Evolutionary conservation across 2,797 vertebrate species (phyloP).

Genomic region (Diplodus sargus): DNA sequence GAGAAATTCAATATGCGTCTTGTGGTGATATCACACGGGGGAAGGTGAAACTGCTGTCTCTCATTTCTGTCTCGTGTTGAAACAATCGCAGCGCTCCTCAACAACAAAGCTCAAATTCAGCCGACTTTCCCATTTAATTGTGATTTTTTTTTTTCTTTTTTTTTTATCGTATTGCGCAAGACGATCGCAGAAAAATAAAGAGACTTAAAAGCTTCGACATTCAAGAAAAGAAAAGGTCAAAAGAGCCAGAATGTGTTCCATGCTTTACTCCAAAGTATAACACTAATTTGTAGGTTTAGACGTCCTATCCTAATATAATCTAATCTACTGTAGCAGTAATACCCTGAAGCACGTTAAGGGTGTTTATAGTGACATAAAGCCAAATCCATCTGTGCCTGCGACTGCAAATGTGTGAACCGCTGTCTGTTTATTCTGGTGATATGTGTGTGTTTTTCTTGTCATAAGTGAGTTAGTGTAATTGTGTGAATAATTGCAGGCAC

Average conservation of each 20-base stretch:
- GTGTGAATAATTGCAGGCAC: slow-evolving; percentile 83
- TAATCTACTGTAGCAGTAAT: slow-evolving; percentile 67
- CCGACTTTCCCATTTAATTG: slow-evolving; percentile 14
- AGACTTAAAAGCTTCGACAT: slow-evolving; percentile 37
- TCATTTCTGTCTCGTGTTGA: slow-evolving; percentile 1
- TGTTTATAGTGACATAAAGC: slow-evolving; percentile 76
- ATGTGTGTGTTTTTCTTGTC: slow-evolving; percentile 85
- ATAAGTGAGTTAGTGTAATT: slow-evolving; percentile 84
- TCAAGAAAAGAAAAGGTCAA: slow-evolving; percentile 4
- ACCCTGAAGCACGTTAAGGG: slow-evolving; percentile 60
- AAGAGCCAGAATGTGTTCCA: slow-evolving; percentile 31
- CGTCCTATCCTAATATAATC: slow-evolving; percentile 63
- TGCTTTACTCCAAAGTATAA: slow-evolving; percentile 44
- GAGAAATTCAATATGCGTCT: too few relatives aligned
- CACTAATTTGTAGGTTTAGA: slow-evolving; percentile 45
- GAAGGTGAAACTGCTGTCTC: slow-evolving; percentile 3
- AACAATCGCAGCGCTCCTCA: slow-evolving; percentile 3
- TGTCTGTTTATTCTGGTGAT: slow-evolving; percentile 78
- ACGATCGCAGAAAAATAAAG: slow-evolving; percentile 21
- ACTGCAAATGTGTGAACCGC: slow-evolving; percentile 71
- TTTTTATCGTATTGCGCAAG: slow-evolving; percentile 2
- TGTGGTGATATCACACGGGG: not conserved
- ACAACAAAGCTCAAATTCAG: slow-evolving; percentile 11
- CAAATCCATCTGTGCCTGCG: slow-evolving; percentile 71
- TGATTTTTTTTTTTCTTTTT: not conserved